Evolutionary conservation across 2,113 vertebrate species (phyloP).

Genomic region (Tenebrosternarchus preto): DNA sequence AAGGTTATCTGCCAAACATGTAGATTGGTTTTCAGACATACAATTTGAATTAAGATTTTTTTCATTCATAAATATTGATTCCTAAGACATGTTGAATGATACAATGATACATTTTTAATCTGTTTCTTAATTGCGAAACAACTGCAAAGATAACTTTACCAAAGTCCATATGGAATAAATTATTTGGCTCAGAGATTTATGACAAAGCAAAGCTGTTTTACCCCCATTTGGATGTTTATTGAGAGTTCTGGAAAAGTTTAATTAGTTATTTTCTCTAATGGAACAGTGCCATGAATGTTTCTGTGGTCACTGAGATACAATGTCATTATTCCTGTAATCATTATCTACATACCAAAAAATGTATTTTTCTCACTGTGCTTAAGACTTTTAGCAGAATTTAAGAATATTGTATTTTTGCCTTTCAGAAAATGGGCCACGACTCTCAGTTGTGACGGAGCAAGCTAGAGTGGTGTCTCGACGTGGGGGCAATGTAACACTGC

Average conservation of each 20-base stretch:
- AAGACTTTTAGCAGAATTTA: neutral
- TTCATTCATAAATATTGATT: too few relatives aligned
- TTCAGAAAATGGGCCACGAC: slow-evolving; percentile 84
- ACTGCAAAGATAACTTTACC: neutral
- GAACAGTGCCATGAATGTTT: neutral
- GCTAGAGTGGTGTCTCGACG: slow-evolving; percentile 83
- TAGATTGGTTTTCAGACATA: neutral
- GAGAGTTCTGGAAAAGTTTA: neutral
- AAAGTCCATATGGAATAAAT: neutral
- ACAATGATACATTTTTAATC: too few relatives aligned
- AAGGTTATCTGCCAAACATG: neutral
- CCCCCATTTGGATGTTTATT: neutral
- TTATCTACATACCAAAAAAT: neutral
- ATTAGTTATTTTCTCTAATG: slow-evolving; percentile 1
- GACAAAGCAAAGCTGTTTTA: neutral
- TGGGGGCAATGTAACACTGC: slow-evolving; percentile 88
- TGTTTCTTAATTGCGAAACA: neutral
- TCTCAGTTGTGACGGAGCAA: slow-evolving; percentile 85
- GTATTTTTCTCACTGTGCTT: neutral
- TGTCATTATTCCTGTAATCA: neutral
- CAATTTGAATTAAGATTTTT: neutral
- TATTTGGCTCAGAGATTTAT: neutral
- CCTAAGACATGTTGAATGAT: too few relatives aligned
- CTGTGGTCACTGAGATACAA: neutral
- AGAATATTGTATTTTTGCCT: neutral